Evolutionary conservation across 2,888 invertebrate genomes (phyloP).

Genomic region (Torymus auratus): DNA sequence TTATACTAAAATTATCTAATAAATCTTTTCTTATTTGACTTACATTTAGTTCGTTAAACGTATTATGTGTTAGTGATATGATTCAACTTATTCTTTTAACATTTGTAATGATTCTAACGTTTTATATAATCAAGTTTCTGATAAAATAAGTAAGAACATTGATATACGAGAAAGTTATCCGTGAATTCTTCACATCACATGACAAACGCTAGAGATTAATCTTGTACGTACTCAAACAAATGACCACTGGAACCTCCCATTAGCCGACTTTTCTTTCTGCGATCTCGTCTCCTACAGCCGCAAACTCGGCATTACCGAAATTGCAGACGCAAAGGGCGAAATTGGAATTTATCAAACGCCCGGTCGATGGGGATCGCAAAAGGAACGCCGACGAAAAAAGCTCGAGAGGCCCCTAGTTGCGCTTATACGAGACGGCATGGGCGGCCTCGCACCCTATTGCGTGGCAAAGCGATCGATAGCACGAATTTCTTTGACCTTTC

Average conservation of each 20-base stretch:
- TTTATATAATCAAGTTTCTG: too few species aligned
- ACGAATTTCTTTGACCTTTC: conserved; percentile 48
- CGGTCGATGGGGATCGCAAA: too few species aligned
- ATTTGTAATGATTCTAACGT: too few species aligned
- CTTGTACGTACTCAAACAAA: background rate
- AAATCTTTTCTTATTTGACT: too few species aligned
- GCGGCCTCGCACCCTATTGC: background rate
- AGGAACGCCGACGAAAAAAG: conserved; percentile 3
- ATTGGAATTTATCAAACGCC: conserved; percentile 40
- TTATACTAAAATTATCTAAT: too few species aligned
- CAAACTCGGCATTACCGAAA: conserved; percentile 28
- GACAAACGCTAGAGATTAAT: too few species aligned
- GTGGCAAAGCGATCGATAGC: conserved; percentile 33
- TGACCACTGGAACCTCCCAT: conserved; percentile 14
- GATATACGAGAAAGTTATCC: too few species aligned
- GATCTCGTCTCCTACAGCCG: background rate
- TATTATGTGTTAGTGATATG: background rate
- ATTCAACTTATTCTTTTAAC: background rate
- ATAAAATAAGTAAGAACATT: too few species aligned
- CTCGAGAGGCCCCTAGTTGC: background rate
- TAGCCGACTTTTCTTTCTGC: conserved; percentile 7
- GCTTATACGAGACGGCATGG: background rate
- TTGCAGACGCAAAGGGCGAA: conserved; percentile 21
- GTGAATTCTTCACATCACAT: too few species aligned
- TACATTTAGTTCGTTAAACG: too few species aligned